Evolutionary conservation across 2,113 vertebrate species (phyloP).

Genomic region (Procavia capensis): DNA sequence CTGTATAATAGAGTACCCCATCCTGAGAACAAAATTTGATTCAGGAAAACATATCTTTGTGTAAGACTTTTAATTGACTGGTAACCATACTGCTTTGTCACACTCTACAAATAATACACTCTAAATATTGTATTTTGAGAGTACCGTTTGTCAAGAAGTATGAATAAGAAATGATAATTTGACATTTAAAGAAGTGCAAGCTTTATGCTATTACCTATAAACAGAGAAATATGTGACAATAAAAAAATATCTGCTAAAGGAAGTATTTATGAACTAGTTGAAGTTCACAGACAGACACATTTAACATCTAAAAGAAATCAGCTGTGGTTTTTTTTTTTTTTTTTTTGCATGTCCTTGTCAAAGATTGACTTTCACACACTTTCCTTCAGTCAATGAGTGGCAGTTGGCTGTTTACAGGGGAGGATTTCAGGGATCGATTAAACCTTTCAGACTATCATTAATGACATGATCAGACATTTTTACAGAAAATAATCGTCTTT

Average conservation of each 20-base stretch:
- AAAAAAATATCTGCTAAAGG: constrained; percentile 45
- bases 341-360: constrained; percentile 42
- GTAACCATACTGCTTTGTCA: constrained; percentile 24
- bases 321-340: too few relatives aligned
- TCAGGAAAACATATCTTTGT: constrained; percentile 16
- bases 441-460: constrained; percentile 56
- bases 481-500: constrained; percentile 46
- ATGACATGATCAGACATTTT: neutral
- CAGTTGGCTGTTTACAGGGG: neutral
- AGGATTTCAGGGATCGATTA: neutral
- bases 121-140: constrained; percentile 60
- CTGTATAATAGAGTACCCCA: constrained; percentile 12
- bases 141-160: constrained; percentile 50
- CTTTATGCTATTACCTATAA: constrained; percentile 53
- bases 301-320: constrained; percentile 22
- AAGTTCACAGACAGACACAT: constrained; percentile 47
- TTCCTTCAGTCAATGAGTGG: constrained; percentile 38
- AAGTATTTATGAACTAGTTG: constrained; percentile 55
- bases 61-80: constrained; percentile 54
- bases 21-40: constrained; percentile 59
- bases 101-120: constrained; percentile 39
- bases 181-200: constrained; percentile 54
- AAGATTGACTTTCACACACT: constrained; percentile 9
- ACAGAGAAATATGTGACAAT: constrained; percentile 43
- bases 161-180: constrained; percentile 71